A percentile compares a stretch with the other conserved stretches of the same genome.
Conservation (phyloP, 2,113 vertebrate species). For the Pholis gunnellus region DNA sequence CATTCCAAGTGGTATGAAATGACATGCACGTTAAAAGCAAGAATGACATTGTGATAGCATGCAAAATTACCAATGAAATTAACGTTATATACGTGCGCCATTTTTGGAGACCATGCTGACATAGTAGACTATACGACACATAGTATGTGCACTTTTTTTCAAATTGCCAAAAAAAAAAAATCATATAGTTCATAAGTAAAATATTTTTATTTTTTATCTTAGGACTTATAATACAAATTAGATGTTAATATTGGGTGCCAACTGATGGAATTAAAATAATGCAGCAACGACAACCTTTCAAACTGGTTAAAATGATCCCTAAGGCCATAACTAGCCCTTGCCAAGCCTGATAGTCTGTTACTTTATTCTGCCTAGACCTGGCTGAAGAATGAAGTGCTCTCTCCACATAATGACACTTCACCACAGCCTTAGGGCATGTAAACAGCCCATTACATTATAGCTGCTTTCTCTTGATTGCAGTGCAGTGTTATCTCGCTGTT, state of each 20-base stretch:
- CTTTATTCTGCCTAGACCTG: slow-evolving; percentile 22
- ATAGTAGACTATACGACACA: too few relatives aligned
- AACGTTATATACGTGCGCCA: too few relatives aligned
- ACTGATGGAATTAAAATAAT: slow-evolving; percentile 6
- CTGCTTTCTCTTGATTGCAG: slow-evolving; percentile 23
- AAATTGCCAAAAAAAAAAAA: neutral
- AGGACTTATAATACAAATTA: neutral
- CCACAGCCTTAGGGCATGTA: slow-evolving; percentile 23
- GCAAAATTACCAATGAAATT: too few relatives aligned
- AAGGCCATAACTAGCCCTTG: slow-evolving; percentile 21
- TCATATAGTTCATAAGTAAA: neutral
- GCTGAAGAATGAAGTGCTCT: slow-evolving; percentile 23
- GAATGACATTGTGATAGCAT: too few relatives aligned
- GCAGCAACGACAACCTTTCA: slow-evolving; percentile 12
- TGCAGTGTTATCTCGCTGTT: neutral
- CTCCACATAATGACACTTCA: slow-evolving; percentile 31
- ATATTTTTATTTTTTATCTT: neutral
- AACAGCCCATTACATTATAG: slow-evolving; percentile 28
- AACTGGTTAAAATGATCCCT: slow-evolving; percentile 21
- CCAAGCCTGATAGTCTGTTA: slow-evolving; percentile 2
- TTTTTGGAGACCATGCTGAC: too few relatives aligned
- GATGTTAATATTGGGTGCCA: slow-evolving; percentile 12
- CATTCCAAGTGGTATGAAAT: too few relatives aligned
- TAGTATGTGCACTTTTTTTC: too few relatives aligned
- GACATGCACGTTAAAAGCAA: too few relatives aligned